phyloP scores from a whole-genome alignment of 2,113 vertebrate species.

The Anhinga anhinga region DNA sequence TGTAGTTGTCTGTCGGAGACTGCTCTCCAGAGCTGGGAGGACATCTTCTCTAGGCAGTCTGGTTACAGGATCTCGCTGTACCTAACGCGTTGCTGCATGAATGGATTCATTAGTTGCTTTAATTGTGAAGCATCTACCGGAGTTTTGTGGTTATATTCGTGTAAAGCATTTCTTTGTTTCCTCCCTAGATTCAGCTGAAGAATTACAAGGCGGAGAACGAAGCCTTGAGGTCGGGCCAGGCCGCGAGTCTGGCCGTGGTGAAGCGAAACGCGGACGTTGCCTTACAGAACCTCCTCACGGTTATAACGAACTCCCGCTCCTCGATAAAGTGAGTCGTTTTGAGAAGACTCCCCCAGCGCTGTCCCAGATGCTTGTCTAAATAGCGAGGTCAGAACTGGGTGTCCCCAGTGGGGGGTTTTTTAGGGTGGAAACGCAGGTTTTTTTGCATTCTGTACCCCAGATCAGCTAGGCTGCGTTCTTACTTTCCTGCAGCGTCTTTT shows the following conservation, averaged over 20 bases:
- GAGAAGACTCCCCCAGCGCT: rapidly evolving
- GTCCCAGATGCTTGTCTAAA: rapidly evolving
- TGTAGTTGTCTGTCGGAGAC: not conserved
- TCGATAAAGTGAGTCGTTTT: slow-evolving; percentile 79
- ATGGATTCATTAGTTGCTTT: rapidly evolving
- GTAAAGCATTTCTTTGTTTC: rapidly evolving
- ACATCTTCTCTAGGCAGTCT: not conserved
- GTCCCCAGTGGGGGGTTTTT: not conserved
- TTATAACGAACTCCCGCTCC: slow-evolving; percentile 69
- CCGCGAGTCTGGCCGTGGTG: slow-evolving; percentile 71
- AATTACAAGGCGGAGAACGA: slow-evolving; percentile 72
- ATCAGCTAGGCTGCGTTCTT: rapidly evolving
- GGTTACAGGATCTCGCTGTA: not conserved
- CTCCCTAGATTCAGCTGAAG: slow-evolving; percentile 75
- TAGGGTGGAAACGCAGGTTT: not conserved
- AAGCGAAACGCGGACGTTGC: slow-evolving; percentile 83
- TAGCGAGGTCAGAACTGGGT: rapidly evolving
- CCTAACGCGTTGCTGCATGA: not conserved
- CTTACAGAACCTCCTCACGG: slow-evolving; percentile 79
- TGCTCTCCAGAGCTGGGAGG: not conserved
- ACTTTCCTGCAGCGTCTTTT: rapidly evolving
- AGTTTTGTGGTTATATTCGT: rapidly evolving
- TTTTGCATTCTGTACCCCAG: not conserved
- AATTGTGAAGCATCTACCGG: rapidly evolving
- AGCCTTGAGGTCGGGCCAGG: slow-evolving; percentile 73